A percentile compares a stretch with the other conserved stretches of the same genome.
These are phyloP conservation scores for Zaprionus bogoriensis DNA, from an alignment of 2,888 invertebrate genomes.

Conservation along the genomic window DNA sequence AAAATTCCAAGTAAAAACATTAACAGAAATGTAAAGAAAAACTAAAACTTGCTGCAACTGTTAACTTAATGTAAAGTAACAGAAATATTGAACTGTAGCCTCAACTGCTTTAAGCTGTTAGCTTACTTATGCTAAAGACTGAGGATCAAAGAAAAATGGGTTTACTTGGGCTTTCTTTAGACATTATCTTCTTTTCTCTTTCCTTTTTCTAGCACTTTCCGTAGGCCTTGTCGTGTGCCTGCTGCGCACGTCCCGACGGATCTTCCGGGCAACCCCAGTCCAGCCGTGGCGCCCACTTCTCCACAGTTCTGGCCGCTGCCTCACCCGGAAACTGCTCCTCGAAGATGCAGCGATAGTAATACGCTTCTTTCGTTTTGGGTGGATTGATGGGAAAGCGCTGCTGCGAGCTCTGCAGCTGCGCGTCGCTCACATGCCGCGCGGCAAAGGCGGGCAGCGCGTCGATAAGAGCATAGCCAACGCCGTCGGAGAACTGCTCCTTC, in stretches of 20 bases:
- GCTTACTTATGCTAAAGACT: too few species aligned
- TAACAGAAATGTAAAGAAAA: too few species aligned
- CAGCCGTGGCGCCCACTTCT: slow-evolving; percentile 76
- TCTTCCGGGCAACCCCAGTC: slow-evolving; percentile 81
- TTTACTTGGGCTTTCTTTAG: too few species aligned
- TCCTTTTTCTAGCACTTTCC: slow-evolving; percentile 27
- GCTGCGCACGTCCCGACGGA: slow-evolving; percentile 78
- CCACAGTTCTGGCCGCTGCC: slow-evolving; percentile 71
- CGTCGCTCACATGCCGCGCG: slow-evolving; percentile 86
- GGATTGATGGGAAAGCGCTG: slow-evolving; percentile 87
- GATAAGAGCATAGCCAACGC: slow-evolving; percentile 79
- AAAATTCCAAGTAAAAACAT: too few species aligned
- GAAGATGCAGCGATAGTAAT: slow-evolving; percentile 85
- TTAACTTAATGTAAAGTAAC: too few species aligned
- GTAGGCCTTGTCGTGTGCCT: slow-evolving; percentile 54
- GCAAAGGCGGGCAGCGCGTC: slow-evolving; percentile 81
- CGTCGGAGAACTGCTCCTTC: slow-evolving; percentile 90
- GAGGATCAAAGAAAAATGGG: too few species aligned
- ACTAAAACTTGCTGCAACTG: too few species aligned
- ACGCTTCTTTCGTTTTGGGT: slow-evolving; percentile 89
- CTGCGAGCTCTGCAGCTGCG: slow-evolving; percentile 83
- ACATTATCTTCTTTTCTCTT: too few species aligned
- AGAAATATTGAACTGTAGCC: too few species aligned
- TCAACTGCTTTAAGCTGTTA: too few species aligned
- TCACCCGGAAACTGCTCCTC: slow-evolving; percentile 75